Base-by-base conservation (phyloP, 2,888 invertebrate genomes). In the Hyposoter didymator region DNA sequence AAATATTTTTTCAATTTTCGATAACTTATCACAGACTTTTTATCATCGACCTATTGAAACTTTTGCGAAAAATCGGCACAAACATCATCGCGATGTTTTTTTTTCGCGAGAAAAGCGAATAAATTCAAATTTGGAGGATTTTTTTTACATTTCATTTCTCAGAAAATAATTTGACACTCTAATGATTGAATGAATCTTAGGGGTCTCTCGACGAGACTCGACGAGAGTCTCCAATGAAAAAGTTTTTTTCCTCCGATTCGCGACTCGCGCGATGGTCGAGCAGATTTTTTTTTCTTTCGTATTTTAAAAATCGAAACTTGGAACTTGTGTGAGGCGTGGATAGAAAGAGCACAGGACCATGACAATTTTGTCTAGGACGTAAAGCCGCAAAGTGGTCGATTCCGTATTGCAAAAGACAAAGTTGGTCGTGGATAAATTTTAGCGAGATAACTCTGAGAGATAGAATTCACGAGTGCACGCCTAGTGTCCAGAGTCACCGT, bases 321-420 rank as follows among this genome's bases (percentile, higher is more conserved):
- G 10, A 52, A 19, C 14, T 49, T 49, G n/a, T 49, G 39, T 22
- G 45, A 39, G 39, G n/a, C 35, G 39, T 19, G 4, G 17, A 17
- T n/a, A 14, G 14, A 5, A 66, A 43, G 43, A 43, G 66, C 69
- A 45, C 47, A 17, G 14, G 47, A 69, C 69, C 69, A 69, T 69
- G 69, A 70, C 69, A n/a, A 47, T 28, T 47, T 70, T 32, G 45
- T 47, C 28, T 32, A 70, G 28, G 45, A 47, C 28, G 17, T 70
- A 67, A 67, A 67, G 22, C 22, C 8, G 28, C n/a, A n/a, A 17
- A 7, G 8, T 70, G 28, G 47, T 22, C 12, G 69, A 70, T 70
- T 69, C 69, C 69, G 47, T 69, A 47, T 22, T 69, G 45, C 45
- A 45, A 69, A 47, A 64, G 28, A 67, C 5, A 14, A 43, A 43